Evolutionary conservation across 2,888 invertebrate genomes (phyloP).

Genomic region (Prenolepis imparis): DNA sequence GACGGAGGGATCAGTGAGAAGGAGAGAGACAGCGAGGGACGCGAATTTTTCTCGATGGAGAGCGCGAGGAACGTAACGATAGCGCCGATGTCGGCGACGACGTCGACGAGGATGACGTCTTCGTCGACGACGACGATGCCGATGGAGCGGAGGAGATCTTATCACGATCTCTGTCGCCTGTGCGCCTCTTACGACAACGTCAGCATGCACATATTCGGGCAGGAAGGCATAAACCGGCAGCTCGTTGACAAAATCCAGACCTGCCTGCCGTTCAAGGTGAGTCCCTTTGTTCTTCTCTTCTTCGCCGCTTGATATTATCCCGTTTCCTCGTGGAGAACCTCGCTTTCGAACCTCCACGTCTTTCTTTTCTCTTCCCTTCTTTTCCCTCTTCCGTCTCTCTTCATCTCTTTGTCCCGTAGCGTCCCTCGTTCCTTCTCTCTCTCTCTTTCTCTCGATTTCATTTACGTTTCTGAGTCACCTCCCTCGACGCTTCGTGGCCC

Average conservation of each 20-base stretch:
- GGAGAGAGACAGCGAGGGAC: constrained; percentile 69
- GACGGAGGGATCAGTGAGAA: constrained; percentile 60
- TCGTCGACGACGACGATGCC: constrained; percentile 62
- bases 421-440: neutral
- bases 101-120: constrained; percentile 49
- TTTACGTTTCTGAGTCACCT: constrained; percentile 30
- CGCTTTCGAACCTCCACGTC: neutral
- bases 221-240: constrained; percentile 86
- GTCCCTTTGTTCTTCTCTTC: constrained; percentile 12
- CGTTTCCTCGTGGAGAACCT: neutral
- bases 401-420: constrained; percentile 9
- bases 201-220: constrained; percentile 86
- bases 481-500: constrained; percentile 36
- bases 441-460: constrained; percentile 19
- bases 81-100: constrained; percentile 54
- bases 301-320: constrained; percentile 1
- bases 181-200: constrained; percentile 86
- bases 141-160: constrained; percentile 79
- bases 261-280: constrained; percentile 86
- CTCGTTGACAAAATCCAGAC: constrained; percentile 86
- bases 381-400: neutral
- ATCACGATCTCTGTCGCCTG: constrained; percentile 86
- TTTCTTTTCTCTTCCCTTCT: neutral
- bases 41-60: constrained; percentile 26
- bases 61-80: constrained; percentile 28